Conservation (phyloP, 2,113 vertebrate genomes). For the Oncorhynchus gorbuscha region DNA sequence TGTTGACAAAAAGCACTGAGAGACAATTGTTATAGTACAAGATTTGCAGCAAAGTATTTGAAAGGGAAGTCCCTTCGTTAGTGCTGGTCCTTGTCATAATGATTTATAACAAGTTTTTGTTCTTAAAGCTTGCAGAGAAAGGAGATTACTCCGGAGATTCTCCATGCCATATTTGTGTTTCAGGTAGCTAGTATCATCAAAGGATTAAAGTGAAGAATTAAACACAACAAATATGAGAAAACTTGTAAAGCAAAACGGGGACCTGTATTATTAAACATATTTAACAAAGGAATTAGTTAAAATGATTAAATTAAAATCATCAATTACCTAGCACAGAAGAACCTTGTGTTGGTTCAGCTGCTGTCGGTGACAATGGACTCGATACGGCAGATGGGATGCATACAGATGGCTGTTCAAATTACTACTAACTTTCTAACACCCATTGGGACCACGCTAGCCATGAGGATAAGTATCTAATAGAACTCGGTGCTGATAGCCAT, state of each 20-base stretch:
- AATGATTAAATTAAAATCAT: not conserved
- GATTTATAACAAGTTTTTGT: too few species aligned
- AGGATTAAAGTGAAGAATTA: not conserved
- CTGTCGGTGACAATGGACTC: not conserved
- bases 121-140: too few species aligned
- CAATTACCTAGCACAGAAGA: not conserved
- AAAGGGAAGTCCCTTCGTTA: not conserved
- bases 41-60: not conserved
- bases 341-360: not conserved
- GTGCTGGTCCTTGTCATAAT: not conserved
- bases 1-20: not conserved
- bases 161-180: not conserved
- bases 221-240: not conserved
- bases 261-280: not conserved
- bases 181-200: not conserved
- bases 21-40: not conserved
- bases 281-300: not conserved
- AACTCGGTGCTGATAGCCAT: constrained; percentile 12
- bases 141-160: too few species aligned
- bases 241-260: not conserved
- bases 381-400: not conserved
- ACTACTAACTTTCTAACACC: constrained; percentile 22
- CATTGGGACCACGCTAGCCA: constrained; percentile 13
- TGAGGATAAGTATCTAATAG: constrained; percentile 26
- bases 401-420: constrained; percentile 9